Percentiles rank a stretch among this genome's conserved stretches.
These are phyloP conservation scores for Sylvietta virens DNA, from an alignment of 2,113 vertebrate genomes.

Conservation along the genomic window DNA sequence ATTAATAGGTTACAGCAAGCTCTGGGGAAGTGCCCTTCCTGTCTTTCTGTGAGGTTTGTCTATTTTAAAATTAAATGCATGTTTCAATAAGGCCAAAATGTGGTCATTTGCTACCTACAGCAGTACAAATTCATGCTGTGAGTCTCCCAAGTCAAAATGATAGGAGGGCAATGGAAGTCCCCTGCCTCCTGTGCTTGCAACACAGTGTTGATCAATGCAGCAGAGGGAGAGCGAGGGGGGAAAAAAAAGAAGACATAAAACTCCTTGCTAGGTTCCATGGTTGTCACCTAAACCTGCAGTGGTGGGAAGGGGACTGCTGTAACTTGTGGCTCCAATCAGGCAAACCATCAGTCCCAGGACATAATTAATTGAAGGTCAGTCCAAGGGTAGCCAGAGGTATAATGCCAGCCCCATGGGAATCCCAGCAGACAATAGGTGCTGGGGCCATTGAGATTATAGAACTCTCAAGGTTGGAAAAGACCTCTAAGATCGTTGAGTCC, in stretches of 20 bases:
- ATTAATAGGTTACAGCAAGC: not conserved
- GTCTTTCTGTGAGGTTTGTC: not conserved
- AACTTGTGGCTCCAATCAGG: not conserved
- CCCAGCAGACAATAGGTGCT: not conserved
- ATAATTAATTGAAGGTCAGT: not conserved
- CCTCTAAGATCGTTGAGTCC: not conserved
- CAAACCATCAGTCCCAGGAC: not conserved
- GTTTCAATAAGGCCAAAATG: not conserved
- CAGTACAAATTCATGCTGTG: not conserved
- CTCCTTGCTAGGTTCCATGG: not conserved
- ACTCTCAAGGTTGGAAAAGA: not conserved
- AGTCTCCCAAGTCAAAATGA: not conserved
- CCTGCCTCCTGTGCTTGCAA: not conserved
- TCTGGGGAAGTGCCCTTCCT: not conserved
- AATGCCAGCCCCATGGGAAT: not conserved
- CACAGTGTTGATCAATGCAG: rapidly evolving
- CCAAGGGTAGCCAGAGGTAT: not conserved
- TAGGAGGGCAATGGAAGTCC: not conserved
- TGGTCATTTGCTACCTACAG: not conserved
- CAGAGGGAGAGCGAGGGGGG: not conserved
- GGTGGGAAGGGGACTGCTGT: not conserved
- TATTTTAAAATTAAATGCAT: not conserved
- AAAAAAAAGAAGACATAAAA: not conserved
- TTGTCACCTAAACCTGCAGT: not conserved
- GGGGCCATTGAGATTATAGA: not conserved